These are phyloP conservation scores for Prinia subflava DNA, from an alignment of 2,113 vertebrate species.

Conservation along the genomic window DNA sequence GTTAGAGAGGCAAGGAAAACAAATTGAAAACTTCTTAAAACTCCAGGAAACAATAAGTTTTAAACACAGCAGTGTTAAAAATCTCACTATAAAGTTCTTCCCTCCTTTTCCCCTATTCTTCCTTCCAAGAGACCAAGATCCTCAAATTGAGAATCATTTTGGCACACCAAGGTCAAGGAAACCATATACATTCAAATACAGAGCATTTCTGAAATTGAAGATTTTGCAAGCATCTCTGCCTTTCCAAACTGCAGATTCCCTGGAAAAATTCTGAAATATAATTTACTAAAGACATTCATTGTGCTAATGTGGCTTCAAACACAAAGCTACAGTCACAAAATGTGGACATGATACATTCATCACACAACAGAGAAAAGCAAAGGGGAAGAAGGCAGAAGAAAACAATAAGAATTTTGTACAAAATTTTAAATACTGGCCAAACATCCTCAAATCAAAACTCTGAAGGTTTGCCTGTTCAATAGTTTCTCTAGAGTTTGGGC, in stretches of 20 bases:
- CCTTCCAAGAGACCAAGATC: not conserved
- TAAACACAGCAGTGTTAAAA: not conserved
- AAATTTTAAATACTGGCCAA: not conserved
- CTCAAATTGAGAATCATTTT: not conserved
- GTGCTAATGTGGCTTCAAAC: not conserved
- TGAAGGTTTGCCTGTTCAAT: not conserved
- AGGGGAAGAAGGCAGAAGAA: not conserved
- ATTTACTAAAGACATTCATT: not conserved
- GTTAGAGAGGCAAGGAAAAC: conserved; percentile 49
- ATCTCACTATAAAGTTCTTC: not conserved
- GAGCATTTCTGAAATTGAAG: not conserved
- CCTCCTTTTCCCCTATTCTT: not conserved
- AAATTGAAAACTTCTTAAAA: conserved; percentile 45
- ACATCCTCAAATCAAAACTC: not conserved
- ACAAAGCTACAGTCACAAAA: conserved; percentile 35
- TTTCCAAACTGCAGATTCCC: not conserved
- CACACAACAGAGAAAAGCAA: conserved; percentile 8
- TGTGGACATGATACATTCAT: not conserved
- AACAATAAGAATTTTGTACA: not conserved
- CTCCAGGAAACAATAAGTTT: conserved; percentile 10
- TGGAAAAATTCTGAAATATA: conserved; percentile 5
- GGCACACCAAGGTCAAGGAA: not conserved
- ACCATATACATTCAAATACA: not conserved
- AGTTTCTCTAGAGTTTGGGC: not conserved
- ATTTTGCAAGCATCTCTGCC: conserved; percentile 1